Base-by-base conservation (phyloP, 2,113 vertebrate genomes). In the Syrmaticus mikado region DNA sequence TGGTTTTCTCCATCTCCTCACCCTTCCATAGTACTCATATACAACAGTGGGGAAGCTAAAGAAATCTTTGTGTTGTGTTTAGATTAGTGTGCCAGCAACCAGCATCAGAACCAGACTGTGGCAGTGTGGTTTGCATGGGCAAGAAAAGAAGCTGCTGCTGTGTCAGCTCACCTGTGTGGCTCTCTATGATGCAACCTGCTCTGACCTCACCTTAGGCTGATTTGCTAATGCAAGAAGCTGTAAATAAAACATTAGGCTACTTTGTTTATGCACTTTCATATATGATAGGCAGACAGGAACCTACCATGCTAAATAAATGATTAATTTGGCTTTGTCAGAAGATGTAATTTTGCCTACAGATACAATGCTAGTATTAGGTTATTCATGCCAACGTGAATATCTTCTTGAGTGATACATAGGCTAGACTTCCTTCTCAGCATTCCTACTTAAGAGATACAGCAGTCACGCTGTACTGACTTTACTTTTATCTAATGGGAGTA, bases 81-180 rank as follows among this genome's bases (percentile, higher is more conserved):
- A 58, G 67, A 45, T 10, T 22, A 67, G 12, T 0, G 0, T 67
- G 61, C 55, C 76, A 77, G 64, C 0, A 1, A 25, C 30, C 0
- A 0, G 43, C 27, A 73, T 77, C 45, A 70, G 64, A 62, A 66
- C 17, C n/a, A 88, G 70, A 30, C 27, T 77, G n/a, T 48, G n/a
- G 43, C 79, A 53, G 13, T 1, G 0, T 10, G 25, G 40, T 27
- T 70, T 70, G 32, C 53, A 45, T 0, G 3, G n/a, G 30, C 67
- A 66, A 30, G 85, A 80, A 48, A 41, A 21, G 28, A 78, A 71
- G 10, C 20, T 1, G 1, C 15, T 74, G 48, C n/a, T 73, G 43
- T 21, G 73, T 43, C 55, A 16, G 21, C 15, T 28, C n/a, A 46
- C 43, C 45, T 10, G 9, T 57, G 67, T 22, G 58, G 34, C 43